A percentile compares a stretch with the other conserved stretches of the same genome.
phyloP scores from a whole-genome alignment of 2,113 vertebrate species.

The Oncorhynchus keta region DNA sequence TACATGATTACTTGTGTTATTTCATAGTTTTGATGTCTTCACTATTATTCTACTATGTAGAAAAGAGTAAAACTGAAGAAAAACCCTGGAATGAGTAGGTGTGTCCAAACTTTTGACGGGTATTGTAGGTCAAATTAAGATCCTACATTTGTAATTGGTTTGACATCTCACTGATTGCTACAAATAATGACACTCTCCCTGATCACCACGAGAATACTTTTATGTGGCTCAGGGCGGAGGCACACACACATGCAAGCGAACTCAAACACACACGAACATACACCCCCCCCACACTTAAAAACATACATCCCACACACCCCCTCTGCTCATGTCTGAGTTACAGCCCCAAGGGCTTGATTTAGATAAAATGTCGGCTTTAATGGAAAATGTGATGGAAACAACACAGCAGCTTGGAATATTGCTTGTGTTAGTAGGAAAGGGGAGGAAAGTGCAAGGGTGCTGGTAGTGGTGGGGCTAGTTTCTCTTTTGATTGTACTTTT shows the following conservation, averaged over 20 bases:
- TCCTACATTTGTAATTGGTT: slow-evolving; percentile 73
- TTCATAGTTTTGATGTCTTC: too few relatives aligned
- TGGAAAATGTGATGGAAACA: slow-evolving; percentile 80
- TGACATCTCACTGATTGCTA: slow-evolving; percentile 72
- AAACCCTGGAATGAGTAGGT: too few relatives aligned
- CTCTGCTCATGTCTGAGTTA: slow-evolving; percentile 61
- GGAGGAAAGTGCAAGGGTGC: slow-evolving; percentile 44
- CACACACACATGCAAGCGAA: not conserved
- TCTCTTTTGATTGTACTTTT: slow-evolving; percentile 66
- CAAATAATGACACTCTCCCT: slow-evolving; percentile 71
- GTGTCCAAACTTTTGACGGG: too few relatives aligned
- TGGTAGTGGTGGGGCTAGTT: slow-evolving; percentile 53
- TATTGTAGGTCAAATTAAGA: too few relatives aligned
- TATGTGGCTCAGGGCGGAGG: slow-evolving; percentile 30
- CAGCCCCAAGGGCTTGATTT: slow-evolving; percentile 80
- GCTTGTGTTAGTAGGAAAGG: slow-evolving; percentile 58
- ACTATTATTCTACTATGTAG: too few relatives aligned
- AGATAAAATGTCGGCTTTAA: slow-evolving; percentile 87
- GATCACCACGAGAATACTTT: slow-evolving; percentile 64
- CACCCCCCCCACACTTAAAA: slow-evolving; percentile 49
- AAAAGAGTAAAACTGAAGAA: too few relatives aligned
- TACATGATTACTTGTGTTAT: too few relatives aligned
- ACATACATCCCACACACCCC: slow-evolving; percentile 50
- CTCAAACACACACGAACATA: slow-evolving; percentile 17
- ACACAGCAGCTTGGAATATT: slow-evolving; percentile 70